Evolutionary conservation across 2,797 vertebrate species (phyloP).

Genomic region (Philypnodon macrostomus): DNA sequence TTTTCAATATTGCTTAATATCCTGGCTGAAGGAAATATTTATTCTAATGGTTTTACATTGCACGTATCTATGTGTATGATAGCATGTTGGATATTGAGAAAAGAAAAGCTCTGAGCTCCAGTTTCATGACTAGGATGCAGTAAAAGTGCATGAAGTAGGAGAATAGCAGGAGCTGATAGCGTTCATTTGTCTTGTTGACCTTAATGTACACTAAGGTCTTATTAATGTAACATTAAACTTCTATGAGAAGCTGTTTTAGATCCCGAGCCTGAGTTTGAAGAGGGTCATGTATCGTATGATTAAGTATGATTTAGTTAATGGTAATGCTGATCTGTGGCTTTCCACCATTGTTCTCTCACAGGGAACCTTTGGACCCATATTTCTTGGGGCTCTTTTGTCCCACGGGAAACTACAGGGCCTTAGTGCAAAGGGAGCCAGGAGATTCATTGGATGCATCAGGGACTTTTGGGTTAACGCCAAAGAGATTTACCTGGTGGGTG

Average conservation of each 20-base stretch:
- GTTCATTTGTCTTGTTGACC: slow-evolving; percentile 37
- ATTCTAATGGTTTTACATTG: too few relatives aligned
- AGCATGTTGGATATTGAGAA: slow-evolving; percentile 2
- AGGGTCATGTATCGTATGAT: slow-evolving; percentile 17
- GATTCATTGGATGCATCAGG: slow-evolving; percentile 81
- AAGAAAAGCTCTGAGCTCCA: background rate
- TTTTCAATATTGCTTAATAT: slow-evolving; percentile 56
- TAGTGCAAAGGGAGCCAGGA: slow-evolving; percentile 55
- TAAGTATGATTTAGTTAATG: slow-evolving; percentile 33
- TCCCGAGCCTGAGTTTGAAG: background rate
- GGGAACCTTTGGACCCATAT: slow-evolving; percentile 79
- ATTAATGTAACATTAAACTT: slow-evolving; percentile 33
- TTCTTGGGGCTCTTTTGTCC: slow-evolving; percentile 81
- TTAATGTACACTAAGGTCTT: slow-evolving; percentile 20
- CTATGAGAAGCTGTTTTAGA: slow-evolving; percentile 18
- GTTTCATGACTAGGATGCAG: slow-evolving; percentile 9
- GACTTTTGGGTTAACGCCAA: slow-evolving; percentile 83
- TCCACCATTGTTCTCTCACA: slow-evolving; percentile 44
- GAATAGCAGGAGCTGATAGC: slow-evolving; percentile 17
- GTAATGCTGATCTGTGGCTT: slow-evolving; percentile 30
- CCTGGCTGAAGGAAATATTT: too few relatives aligned
- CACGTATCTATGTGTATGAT: slow-evolving; percentile 21
- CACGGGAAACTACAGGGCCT: slow-evolving; percentile 56
- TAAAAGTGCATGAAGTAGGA: slow-evolving; percentile 26
- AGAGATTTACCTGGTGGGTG: slow-evolving; percentile 77